These are phyloP conservation scores for Dorcus hopei DNA, from an alignment of 2,888 invertebrate genomes.

Conservation along the genomic window DNA sequence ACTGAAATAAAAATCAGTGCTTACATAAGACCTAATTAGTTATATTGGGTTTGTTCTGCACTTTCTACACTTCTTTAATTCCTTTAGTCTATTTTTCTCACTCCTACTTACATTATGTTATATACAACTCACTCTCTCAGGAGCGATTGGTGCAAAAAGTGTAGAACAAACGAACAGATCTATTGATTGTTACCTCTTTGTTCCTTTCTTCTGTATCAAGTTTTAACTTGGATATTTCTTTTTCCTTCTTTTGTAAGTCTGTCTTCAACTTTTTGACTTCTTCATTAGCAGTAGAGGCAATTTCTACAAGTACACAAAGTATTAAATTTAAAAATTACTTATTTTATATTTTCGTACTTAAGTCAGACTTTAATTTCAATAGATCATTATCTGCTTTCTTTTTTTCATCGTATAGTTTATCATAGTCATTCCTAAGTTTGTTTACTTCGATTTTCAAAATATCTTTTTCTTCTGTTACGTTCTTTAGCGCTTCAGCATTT, in stretches of 20 bases:
- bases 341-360: constrained; percentile 27
- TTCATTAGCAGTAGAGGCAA: constrained; percentile 33
- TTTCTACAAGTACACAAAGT: neutral
- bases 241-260: constrained; percentile 63
- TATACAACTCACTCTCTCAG: no score
- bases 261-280: constrained; percentile 65
- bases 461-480: constrained; percentile 61
- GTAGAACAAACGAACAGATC: no score
- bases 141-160: no score
- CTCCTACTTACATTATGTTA: no score
- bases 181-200: constrained; percentile 47
- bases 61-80: no score
- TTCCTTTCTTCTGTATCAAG: constrained; percentile 60
- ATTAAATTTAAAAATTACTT: neutral
- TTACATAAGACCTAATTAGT: no score
- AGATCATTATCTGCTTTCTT: constrained; percentile 55
- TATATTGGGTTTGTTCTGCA: no score
- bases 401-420: constrained; percentile 51
- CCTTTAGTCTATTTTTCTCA: no score
- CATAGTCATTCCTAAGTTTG: constrained; percentile 50
- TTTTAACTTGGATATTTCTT: constrained; percentile 59
- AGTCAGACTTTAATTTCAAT: constrained; percentile 33
- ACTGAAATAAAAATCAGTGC: constrained; percentile 45
- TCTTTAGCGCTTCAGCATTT: constrained; percentile 51
- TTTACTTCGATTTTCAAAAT: constrained; percentile 52